Conservation (phyloP, 2,113 vertebrate species). For the Vidua macroura region DNA sequence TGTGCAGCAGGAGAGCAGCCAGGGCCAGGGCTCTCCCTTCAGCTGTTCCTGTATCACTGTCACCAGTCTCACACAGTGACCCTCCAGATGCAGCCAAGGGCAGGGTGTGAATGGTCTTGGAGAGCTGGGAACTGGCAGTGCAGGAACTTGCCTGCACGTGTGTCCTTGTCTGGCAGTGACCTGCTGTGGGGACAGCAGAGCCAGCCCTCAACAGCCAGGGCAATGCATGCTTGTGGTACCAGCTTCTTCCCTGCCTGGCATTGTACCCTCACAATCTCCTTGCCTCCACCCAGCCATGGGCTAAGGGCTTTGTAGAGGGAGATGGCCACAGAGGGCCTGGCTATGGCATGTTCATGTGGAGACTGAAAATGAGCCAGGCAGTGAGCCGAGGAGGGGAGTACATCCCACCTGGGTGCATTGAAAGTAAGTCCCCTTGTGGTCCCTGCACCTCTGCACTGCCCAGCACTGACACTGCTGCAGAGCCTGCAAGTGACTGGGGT, state of each 20-base stretch:
- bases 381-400: neutral
- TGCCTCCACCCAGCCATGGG: neutral
- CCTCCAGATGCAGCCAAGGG: neutral
- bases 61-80: neutral
- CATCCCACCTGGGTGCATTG: neutral
- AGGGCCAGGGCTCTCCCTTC: neutral
- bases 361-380: neutral
- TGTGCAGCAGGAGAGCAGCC: neutral
- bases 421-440: neutral
- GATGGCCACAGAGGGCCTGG: neutral
- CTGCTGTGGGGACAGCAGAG: neutral
- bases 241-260: neutral
- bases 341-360: neutral
- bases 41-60: accelerated
- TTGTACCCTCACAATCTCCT: neutral
- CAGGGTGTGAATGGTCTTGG: neutral
- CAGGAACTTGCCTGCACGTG: neutral
- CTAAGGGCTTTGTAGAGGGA: neutral
- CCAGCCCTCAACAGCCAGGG: neutral
- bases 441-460: neutral
- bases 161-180: neutral
- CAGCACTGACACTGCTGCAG: neutral
- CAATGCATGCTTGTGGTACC: accelerated
- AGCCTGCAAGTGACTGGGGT: neutral
- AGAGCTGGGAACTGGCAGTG: neutral